Base-by-base conservation (phyloP, 2,888 invertebrate genomes). In the Mythimna impura region DNA sequence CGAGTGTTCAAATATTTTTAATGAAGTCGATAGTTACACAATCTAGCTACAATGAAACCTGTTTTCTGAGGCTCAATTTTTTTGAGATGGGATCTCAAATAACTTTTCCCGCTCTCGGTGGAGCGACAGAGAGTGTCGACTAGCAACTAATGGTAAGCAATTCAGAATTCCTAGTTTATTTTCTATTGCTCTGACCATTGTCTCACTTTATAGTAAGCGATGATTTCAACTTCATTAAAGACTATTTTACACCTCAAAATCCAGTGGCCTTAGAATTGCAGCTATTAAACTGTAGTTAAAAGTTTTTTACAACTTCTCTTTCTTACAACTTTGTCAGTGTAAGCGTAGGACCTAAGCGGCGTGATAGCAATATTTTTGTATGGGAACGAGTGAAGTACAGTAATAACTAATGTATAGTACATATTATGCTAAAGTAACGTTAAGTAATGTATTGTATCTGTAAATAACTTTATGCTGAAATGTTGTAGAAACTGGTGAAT, bases 311-410 rank as follows among this genome's bases (percentile, higher is more conserved):
- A 43, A 68, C 5, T 70, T 71, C 43, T 12, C 30, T 43, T 55
- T 2, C 40, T n/a, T 22, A 54, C 2, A 67, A 34, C 6, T 25
- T 36, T 36, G 68, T 69, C 68, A 52, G 66, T 57, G n/a, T 61
- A 64, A 75, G 72, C 86, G 58, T 70, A 76, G 86, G 84, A 78
- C 78, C 83, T 58, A 73, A 78, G 73, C 8, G 71, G 80, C 50
- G 73, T 76, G 81, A 84, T 74, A 82, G 66, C 82, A 83, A 83
- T 90, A 89, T 89, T 89, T 89, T 89, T 90, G 83, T 89, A 89
- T 86, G 87, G 40, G 85, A 68, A 72, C 71, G 84, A 78, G 73
- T 54, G 5, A 75, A 61, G 66, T 43, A 58, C 66, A 72, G 62
- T 73, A 71, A 74, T 73, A 65, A 71, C 73, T 84, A 76, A 78